A percentile compares a stretch with the other conserved stretches of the same genome.
Evolutionary conservation across 2,888 invertebrate species (phyloP).

Genomic region (Synanthedon myopaeformis): DNA sequence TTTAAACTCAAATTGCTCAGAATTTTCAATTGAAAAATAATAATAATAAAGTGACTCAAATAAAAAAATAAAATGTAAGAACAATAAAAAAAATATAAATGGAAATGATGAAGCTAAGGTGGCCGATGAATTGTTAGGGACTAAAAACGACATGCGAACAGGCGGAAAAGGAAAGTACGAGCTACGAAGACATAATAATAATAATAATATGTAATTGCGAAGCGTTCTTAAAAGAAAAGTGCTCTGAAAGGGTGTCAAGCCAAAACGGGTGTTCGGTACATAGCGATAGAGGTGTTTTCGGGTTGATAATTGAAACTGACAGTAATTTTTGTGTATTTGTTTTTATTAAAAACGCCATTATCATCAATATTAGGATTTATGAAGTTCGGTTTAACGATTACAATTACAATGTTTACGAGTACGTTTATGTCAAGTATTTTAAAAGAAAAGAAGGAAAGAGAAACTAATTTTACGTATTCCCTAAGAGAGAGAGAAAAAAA

Average conservation of each 20-base stretch:
- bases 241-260: background rate
- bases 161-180: conserved; percentile 26
- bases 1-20: conserved; percentile 11
- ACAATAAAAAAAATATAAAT: conserved; percentile 17
- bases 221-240: conserved; percentile 2
- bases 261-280: background rate
- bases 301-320: conserved; percentile 50
- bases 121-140: conserved; percentile 54
- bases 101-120: conserved; percentile 3
- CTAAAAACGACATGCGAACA: conserved; percentile 46
- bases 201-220: conserved; percentile 5
- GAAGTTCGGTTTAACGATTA: conserved; percentile 70
- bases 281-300: conserved; percentile 7
- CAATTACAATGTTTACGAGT: conserved; percentile 63
- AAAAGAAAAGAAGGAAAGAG: background rate
- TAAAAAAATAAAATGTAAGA: conserved; percentile 29
- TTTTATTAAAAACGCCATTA: conserved; percentile 71
- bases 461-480: background rate
- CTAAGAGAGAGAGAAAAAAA: background rate
- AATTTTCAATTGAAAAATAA: conserved; percentile 11
- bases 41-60: conserved; percentile 33
- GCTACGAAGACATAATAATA: conserved; percentile 6
- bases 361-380: conserved; percentile 71
- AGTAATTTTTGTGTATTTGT: conserved; percentile 61
- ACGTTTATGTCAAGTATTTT: conserved; percentile 12